A percentile compares a stretch with the other conserved stretches of the same genome.
Conservation (phyloP, 35 echinoderm and acorn worm genomes). For the Antedon bifida region DNA sequence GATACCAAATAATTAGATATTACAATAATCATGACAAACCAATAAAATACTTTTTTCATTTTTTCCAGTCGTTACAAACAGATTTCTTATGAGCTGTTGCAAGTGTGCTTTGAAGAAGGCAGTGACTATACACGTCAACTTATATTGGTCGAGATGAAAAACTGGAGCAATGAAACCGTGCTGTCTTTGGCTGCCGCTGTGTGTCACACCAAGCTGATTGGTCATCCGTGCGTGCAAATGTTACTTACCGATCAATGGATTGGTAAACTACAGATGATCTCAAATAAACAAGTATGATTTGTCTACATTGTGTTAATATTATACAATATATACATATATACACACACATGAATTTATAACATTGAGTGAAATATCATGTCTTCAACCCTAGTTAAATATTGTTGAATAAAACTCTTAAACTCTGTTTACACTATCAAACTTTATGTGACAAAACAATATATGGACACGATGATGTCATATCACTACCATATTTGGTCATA, state of each 20-base stretch:
- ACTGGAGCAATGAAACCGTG: slow-evolving; percentile 67
- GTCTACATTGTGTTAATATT: no score
- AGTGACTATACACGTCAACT: slow-evolving; percentile 42
- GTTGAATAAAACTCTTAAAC: no score
- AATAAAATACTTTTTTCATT: not conserved
- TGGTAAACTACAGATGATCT: slow-evolving; percentile 37
- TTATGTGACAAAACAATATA: no score
- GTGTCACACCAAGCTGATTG: slow-evolving; percentile 63
- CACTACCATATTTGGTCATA: no score
- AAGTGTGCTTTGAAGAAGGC: slow-evolving; percentile 52
- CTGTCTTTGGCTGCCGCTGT: slow-evolving; percentile 70
- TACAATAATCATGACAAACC: no score
- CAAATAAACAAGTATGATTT: not conserved
- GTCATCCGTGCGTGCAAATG: slow-evolving; percentile 58
- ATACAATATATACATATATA: no score
- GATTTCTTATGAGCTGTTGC: slow-evolving; percentile 34
- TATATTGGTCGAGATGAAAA: slow-evolving; percentile 48
- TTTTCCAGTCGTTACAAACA: slow-evolving; percentile 27
- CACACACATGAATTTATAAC: no score
- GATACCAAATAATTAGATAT: no score
- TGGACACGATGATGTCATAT: no score
- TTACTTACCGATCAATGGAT: slow-evolving; percentile 76
- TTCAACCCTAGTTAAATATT: no score
- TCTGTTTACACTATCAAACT: no score
- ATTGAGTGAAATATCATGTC: no score